phyloP scores from a whole-genome alignment of 1,140 invertebrate species.

The Aphis craccivora region DNA sequence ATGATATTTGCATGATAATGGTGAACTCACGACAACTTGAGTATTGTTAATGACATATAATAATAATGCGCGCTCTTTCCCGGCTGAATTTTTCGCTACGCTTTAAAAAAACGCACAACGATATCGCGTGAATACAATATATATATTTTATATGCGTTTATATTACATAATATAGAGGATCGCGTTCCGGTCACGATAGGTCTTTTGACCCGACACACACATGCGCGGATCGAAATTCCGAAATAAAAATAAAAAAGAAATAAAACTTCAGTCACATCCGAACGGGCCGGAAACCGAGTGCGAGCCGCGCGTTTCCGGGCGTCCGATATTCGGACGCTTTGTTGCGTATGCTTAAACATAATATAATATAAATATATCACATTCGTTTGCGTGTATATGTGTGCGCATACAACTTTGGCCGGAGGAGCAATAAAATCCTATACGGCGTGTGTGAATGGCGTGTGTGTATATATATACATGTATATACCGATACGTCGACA shows the following conservation, averaged over 20 bases:
- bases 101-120: too few relatives aligned
- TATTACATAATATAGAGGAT: not conserved
- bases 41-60: not conserved
- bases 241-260: conserved; percentile 42
- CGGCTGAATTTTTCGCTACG: too few relatives aligned
- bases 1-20: conserved; percentile 19
- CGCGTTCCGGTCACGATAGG: conserved; percentile 33
- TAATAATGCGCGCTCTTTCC: not conserved
- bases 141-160: not conserved
- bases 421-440: not conserved
- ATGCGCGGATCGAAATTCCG: not conserved
- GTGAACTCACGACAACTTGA: not conserved
- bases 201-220: not conserved
- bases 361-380: not conserved
- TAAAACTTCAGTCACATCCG: conserved; percentile 27
- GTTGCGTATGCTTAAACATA: conserved; percentile 14
- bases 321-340: conserved; percentile 49
- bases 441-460: not conserved
- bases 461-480: not conserved
- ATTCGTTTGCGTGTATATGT: not conserved
- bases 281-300: not conserved
- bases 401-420: conserved; percentile 7
- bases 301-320: conserved; percentile 45
- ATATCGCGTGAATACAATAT: too few relatives aligned
- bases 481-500: not conserved